Evolutionary conservation across 2,888 invertebrate species (phyloP).

Genomic region (Pediacus dermestoides): DNA sequence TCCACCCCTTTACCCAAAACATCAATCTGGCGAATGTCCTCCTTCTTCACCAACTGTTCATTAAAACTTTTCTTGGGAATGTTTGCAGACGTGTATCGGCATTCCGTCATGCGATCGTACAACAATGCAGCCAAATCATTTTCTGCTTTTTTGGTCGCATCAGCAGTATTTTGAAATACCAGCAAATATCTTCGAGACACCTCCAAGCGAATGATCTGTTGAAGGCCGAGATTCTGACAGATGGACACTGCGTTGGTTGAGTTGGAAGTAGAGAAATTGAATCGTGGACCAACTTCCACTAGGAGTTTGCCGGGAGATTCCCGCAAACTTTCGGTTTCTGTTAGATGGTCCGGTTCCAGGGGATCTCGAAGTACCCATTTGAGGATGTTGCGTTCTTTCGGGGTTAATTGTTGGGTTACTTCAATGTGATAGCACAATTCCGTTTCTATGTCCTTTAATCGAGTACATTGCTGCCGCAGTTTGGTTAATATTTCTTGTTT

Average conservation of each 20-base stretch:
- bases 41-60: conserved; percentile 62
- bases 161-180: conserved; percentile 47
- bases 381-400: conserved; percentile 61
- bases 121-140: conserved; percentile 60
- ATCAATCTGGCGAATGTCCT: conserved; percentile 80
- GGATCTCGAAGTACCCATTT: conserved; percentile 78
- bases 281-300: conserved; percentile 88
- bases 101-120: conserved; percentile 93
- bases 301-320: conserved; percentile 50
- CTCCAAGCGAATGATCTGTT: conserved; percentile 76
- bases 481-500: conserved; percentile 57
- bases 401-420: conserved; percentile 54
- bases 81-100: conserved; percentile 68
- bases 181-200: conserved; percentile 74
- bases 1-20: conserved; percentile 70
- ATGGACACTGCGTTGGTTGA: conserved; percentile 96
- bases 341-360: conserved; percentile 59
- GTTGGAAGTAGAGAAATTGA: conserved; percentile 93
- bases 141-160: conserved; percentile 30
- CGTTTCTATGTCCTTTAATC: conserved; percentile 58
- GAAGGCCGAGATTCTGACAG: conserved; percentile 78
- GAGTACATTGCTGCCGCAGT: conserved; percentile 50
- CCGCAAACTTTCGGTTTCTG: conserved; percentile 53
- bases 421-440: conserved; percentile 84
- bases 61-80: conserved; percentile 64